Evolutionary conservation across 2,797 vertebrate genomes (phyloP).

Genomic region (Ctenopoma multispine): DNA sequence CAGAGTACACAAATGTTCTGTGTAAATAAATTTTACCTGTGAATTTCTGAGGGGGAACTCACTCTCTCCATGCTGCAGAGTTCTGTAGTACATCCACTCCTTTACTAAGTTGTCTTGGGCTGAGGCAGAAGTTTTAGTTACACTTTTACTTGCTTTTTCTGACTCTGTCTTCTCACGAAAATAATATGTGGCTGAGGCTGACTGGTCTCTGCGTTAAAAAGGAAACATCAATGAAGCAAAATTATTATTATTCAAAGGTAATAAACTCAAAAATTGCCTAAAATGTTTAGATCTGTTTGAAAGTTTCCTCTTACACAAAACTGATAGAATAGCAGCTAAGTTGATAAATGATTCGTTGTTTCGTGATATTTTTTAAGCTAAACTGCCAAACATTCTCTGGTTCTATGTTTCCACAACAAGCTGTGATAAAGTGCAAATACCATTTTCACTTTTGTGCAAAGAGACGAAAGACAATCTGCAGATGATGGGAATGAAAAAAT

Average conservation of each 20-base stretch:
- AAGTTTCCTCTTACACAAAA: background rate
- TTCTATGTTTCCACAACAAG: too few species aligned
- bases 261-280: background rate
- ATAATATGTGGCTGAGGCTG: constrained; percentile 91
- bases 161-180: constrained; percentile 76
- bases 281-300: background rate
- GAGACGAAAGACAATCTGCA: background rate
- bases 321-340: background rate
- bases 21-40: constrained; percentile 83
- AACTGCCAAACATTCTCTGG: too few species aligned
- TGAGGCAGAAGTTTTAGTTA: constrained; percentile 28
- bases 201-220: constrained; percentile 87
- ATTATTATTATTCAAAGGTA: background rate
- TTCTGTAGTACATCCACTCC: constrained; percentile 92
- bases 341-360: too few species aligned
- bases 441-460: too few species aligned
- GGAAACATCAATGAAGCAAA: background rate
- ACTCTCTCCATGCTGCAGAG: constrained; percentile 80
- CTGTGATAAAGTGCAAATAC: too few species aligned
- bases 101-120: constrained; percentile 70
- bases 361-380: too few species aligned
- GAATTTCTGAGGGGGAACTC: constrained; percentile 86
- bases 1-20: too few species aligned
- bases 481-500: background rate
- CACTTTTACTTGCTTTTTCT: constrained; percentile 56